Conservation (phyloP, 2,113 vertebrate genomes). For the Tamias sibiricus region DNA sequence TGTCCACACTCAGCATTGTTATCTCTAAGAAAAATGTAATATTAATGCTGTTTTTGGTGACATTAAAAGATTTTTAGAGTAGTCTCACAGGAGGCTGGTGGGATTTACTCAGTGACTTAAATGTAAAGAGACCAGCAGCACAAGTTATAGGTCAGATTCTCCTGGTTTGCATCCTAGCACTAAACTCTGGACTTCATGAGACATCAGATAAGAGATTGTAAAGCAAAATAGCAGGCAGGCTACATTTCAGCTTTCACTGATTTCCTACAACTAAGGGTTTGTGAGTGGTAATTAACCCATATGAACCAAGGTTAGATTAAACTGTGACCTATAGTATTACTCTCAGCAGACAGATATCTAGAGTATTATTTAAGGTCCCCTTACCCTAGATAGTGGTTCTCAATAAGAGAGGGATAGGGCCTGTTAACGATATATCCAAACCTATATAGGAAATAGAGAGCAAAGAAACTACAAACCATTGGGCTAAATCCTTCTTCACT, state of each 20-base stretch:
- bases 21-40: not conserved
- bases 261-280: not conserved
- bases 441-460: constrained; percentile 49
- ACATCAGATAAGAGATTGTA: not conserved
- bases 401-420: not conserved
- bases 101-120: not conserved
- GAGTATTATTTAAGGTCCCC: not conserved
- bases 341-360: not conserved
- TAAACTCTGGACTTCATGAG: not conserved
- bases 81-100: not conserved
- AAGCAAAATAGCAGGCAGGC: not conserved
- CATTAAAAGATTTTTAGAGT: constrained; percentile 5
- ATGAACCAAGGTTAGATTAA: not conserved
- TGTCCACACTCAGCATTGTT: constrained; percentile 2
- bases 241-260: not conserved
- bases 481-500: not conserved
- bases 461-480: not conserved
- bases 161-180: not conserved
- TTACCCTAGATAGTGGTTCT: not conserved
- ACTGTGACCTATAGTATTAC: not conserved
- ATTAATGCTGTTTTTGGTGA: not conserved
- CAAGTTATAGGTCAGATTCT: not conserved
- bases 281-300: not conserved
- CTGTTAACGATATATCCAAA: constrained; percentile 22
- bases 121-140: not conserved